phyloP scores from a whole-genome alignment of 2,888 invertebrate genomes.

The Cerastis leucographa region DNA sequence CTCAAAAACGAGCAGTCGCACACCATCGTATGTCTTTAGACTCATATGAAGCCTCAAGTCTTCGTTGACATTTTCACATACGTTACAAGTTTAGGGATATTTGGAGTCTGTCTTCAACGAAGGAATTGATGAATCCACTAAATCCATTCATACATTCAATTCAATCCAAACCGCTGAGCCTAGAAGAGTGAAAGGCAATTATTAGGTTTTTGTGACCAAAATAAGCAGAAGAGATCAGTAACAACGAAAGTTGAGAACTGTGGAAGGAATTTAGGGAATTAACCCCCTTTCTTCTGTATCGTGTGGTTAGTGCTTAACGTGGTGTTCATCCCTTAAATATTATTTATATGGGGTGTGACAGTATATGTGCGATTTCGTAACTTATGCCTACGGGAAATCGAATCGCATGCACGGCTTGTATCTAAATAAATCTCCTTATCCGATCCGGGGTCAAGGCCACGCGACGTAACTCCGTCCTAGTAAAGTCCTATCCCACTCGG shows the following conservation, averaged over 20 bases:
- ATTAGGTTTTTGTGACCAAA: not conserved
- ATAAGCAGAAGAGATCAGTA: not conserved
- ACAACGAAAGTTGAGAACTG: not conserved
- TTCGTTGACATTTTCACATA: not conserved
- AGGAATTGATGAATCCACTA: not conserved
- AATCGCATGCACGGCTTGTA: too few species aligned
- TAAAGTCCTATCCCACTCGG: conserved; percentile 1
- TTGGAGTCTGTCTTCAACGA: not conserved
- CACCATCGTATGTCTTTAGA: not conserved
- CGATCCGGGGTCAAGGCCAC: conserved; percentile 1
- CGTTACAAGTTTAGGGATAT: not conserved
- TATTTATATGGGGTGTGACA: too few species aligned
- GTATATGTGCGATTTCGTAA: not conserved
- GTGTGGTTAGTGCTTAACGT: too few species aligned
- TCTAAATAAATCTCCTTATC: not conserved
- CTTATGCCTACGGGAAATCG: not conserved
- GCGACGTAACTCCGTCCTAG: not conserved
- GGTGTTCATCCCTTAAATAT: too few species aligned
- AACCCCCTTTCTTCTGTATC: too few species aligned
- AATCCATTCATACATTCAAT: not conserved
- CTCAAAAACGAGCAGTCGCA: not conserved
- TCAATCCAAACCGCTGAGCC: not conserved
- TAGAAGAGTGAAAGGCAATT: not conserved
- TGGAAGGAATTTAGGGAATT: not conserved
- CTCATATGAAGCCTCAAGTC: not conserved